Evolutionary conservation across 2,888 invertebrate genomes (phyloP).

Genomic region (Heliconius cydno): DNA sequence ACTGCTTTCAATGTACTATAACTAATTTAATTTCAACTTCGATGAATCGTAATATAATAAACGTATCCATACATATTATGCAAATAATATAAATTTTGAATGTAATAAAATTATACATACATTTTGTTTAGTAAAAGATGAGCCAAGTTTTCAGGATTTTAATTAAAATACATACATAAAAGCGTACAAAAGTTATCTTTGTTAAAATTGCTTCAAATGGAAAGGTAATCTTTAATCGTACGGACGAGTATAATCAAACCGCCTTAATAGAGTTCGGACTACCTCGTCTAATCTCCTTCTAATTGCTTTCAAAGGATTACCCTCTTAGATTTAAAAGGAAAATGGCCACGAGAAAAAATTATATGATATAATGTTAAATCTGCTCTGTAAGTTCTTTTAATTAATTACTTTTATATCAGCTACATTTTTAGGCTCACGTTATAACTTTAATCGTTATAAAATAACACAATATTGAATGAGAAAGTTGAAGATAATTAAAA

Average conservation of each 20-base stretch:
- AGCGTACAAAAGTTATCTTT: neutral
- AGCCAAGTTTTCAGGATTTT: neutral
- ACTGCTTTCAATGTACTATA: slow-evolving; percentile 38
- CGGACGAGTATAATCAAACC: slow-evolving; percentile 23
- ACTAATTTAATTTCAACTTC: slow-evolving; percentile 27
- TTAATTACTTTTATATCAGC: neutral
- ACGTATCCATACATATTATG: neutral
- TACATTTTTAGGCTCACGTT: neutral
- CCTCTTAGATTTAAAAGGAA: slow-evolving; percentile 30
- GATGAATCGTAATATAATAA: neutral
- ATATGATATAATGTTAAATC: slow-evolving; percentile 6
- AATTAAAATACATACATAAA: neutral
- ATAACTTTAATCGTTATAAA: neutral
- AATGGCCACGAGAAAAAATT: neutral
- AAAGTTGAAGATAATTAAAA: neutral
- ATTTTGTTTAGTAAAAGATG: neutral
- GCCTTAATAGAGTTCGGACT: slow-evolving; percentile 29
- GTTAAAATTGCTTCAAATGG: slow-evolving; percentile 9
- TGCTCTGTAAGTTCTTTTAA: slow-evolving; percentile 3
- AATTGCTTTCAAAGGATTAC: slow-evolving; percentile 25
- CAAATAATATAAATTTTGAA: neutral
- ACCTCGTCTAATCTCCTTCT: slow-evolving; percentile 26
- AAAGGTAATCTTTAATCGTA: slow-evolving; percentile 26
- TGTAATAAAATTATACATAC: neutral
- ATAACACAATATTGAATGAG: neutral